These are phyloP conservation scores for Montipora capitata DNA, from an alignment of 92 coral and sea anemone species.

Conservation along the genomic window DNA sequence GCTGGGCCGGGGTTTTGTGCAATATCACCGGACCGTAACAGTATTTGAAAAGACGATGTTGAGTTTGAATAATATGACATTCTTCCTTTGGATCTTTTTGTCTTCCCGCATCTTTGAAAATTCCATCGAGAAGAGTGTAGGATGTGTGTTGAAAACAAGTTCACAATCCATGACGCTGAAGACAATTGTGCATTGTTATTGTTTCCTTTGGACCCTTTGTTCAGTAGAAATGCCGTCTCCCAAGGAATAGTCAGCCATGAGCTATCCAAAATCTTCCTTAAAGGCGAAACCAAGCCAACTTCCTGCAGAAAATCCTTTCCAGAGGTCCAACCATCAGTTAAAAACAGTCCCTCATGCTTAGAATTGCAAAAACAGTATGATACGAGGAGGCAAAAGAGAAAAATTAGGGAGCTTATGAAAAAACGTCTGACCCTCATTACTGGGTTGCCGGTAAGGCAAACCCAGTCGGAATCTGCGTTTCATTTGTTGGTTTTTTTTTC, in stretches of 20 bases:
- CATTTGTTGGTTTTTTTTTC: no score
- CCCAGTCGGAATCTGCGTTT: no score
- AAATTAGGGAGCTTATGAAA: neutral
- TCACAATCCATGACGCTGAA: no score
- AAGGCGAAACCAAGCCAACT: neutral
- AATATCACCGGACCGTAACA: conserved; percentile 18
- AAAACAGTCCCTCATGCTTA: no score
- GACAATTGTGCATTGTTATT: no score
- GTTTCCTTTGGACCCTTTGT: no score
- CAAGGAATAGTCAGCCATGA: neutral
- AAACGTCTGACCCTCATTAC: neutral
- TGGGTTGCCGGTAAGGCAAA: no score
- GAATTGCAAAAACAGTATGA: no score
- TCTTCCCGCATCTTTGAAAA: neutral
- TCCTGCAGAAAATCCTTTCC: neutral
- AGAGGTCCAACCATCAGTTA: neutral
- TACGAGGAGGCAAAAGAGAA: neutral
- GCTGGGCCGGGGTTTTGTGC: conserved; percentile 15
- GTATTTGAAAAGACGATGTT: conserved; percentile 15
- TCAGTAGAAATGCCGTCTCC: no score
- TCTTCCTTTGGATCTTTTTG: neutral
- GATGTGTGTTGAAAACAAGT: neutral
- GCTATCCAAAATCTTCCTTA: neutral
- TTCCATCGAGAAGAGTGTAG: neutral
- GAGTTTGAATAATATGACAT: conserved; percentile 17